phyloP scores from a whole-genome alignment of 2,797 vertebrate species.

The Chrosomus eos region DNA sequence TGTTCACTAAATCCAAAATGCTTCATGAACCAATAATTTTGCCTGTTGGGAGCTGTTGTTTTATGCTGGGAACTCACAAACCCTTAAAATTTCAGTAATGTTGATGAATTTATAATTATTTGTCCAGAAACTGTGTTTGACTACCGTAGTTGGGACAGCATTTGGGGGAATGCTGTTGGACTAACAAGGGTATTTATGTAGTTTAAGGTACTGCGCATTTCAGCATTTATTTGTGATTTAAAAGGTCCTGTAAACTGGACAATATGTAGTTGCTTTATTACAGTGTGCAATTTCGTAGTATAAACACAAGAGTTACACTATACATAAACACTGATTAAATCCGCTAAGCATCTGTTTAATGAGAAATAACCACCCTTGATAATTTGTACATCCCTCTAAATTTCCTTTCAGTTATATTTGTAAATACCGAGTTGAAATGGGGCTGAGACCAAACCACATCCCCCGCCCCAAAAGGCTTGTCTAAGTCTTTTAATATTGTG shows the following conservation, averaged over 20 bases:
- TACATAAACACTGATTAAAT: constrained; percentile 77
- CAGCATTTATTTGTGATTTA: neutral
- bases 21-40: neutral
- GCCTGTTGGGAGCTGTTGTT: neutral
- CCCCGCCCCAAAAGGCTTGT: neutral
- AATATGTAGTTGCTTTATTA: neutral
- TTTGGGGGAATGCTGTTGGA: neutral
- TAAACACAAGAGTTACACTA: constrained; percentile 68
- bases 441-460: constrained; percentile 65
- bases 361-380: constrained; percentile 75
- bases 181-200: neutral
- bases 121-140: neutral
- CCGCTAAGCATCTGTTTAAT: constrained; percentile 77
- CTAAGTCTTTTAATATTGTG: constrained; percentile 24
- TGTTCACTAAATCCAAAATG: neutral
- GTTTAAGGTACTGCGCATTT: neutral
- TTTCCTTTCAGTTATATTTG: constrained; percentile 74
- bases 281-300: constrained; percentile 63
- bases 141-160: neutral
- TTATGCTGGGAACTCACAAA: neutral
- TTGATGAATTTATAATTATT: neutral
- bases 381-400: constrained; percentile 74
- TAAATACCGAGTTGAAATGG: constrained; percentile 74
- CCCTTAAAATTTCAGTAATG: neutral
- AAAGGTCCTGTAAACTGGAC: neutral